Base-by-base conservation (phyloP, 2,888 invertebrate genomes). In the Archaeoteleia sp. region DNA sequence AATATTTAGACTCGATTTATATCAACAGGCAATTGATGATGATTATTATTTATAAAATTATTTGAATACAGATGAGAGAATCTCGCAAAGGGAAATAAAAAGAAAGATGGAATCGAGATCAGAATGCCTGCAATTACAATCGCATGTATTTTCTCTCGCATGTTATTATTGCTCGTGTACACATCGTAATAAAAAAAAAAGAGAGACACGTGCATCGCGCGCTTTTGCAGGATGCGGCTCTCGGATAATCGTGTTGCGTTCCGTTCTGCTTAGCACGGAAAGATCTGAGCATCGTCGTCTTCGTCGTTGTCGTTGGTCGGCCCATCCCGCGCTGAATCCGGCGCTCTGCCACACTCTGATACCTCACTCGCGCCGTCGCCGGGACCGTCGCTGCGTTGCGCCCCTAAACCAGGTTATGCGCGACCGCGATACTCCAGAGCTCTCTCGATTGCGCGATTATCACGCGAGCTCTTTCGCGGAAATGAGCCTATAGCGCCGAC, bases 261-360 rank as follows among this genome's bases (percentile, higher is more conserved):
- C 84, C 85, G 85, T 81, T 82, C 85, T 85, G 84, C 80, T 84
- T 84, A 76, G 74, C 79, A 62, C 78, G 67, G 53, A 75, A 87
- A 73, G 86, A 78, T 58, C 3, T 29, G 58, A 53, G 32, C 14
- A 32, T 57, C 54, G 42, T 62, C 69, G 51, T 73, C 60, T n/a
- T 68, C 65, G 55, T 68, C 70, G n/a, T n/a, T n/a, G n/a, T n/a
- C n/a, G n/a, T n/a, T n/a, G n/a, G n/a, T n/a, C n/a, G n/a, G 20
- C 20, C 3, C 2, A 53, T 74, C 72, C 61, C 70, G 69, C 76
- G 73, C 76, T 68, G 72, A 76, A 75, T 78, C 76, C 74, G 27
- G 12, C 25, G 77, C 76, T 82, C 80, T 83, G 20, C 82, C 82
- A 82, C 83, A 83, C 81, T 83, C 83, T 82, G 68, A 83, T 83